phyloP scores from a whole-genome alignment of 1,140 invertebrate genomes.

The Aphaenogaster ashmeadi region DNA sequence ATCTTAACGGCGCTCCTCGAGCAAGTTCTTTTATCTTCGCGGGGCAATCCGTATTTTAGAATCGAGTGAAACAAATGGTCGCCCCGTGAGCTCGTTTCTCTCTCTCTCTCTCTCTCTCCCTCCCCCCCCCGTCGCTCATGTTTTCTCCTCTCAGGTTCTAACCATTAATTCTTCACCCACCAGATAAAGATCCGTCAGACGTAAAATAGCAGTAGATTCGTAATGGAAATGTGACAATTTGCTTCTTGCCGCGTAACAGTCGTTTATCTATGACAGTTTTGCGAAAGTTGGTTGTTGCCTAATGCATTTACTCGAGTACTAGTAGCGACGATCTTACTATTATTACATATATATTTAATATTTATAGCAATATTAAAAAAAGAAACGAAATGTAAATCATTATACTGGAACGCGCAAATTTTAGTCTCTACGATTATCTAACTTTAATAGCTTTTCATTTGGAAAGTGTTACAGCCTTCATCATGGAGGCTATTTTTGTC shows the following conservation, averaged over 20 bases:
- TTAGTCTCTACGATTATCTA: not conserved
- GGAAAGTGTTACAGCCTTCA: constrained; percentile 10
- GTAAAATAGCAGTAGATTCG: not conserved
- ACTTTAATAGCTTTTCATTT: constrained; percentile 6
- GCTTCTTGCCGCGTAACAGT: not conserved
- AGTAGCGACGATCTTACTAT: not conserved
- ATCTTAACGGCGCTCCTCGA: constrained; percentile 29
- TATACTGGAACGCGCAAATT: not conserved
- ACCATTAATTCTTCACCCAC: constrained; percentile 12
- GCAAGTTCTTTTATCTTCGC: constrained; percentile 43
- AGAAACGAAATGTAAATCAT: too few species aligned
- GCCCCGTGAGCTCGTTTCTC: not conserved
- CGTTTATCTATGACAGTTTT: not conserved
- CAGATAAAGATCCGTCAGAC: not conserved
- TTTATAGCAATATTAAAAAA: not conserved
- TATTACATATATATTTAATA: not conserved
- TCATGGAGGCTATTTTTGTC: not conserved
- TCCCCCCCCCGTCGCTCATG: not conserved
- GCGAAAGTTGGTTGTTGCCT: not conserved
- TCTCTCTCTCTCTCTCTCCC: too few species aligned
- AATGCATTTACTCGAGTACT: not conserved
- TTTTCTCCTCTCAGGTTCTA: not conserved
- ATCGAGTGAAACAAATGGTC: constrained; percentile 51
- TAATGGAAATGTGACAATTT: constrained; percentile 1
- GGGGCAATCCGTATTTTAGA: constrained; percentile 50